These are phyloP conservation scores for Percopsis omiscomaycus DNA, from an alignment of 2,797 vertebrate species.

Conservation along the genomic window DNA sequence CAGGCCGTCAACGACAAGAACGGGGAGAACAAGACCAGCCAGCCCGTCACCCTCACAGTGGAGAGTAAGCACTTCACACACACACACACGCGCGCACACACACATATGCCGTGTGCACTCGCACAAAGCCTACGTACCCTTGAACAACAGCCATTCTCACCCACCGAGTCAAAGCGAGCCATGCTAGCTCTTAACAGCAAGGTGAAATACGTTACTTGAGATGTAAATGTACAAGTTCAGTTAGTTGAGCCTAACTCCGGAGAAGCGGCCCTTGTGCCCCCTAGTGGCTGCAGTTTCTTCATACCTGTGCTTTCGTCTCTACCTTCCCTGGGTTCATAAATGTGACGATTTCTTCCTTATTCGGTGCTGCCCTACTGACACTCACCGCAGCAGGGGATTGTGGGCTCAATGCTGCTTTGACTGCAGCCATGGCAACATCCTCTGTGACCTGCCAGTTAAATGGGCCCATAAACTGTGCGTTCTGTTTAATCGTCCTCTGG, in stretches of 20 bases:
- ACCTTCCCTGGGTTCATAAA: background rate
- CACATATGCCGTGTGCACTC: background rate
- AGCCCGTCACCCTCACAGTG: slow-evolving; percentile 87
- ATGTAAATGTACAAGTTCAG: slow-evolving; percentile 34
- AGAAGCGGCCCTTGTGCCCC: slow-evolving; percentile 54
- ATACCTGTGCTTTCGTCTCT: background rate
- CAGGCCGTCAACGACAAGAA: slow-evolving; percentile 98
- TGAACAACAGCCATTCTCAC: slow-evolving; percentile 12
- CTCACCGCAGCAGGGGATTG: slow-evolving; percentile 38
- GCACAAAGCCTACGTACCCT: background rate
- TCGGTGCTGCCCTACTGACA: slow-evolving; percentile 13
- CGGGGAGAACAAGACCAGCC: slow-evolving; percentile 97
- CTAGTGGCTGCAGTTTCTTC: slow-evolving; percentile 39
- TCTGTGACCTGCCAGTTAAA: slow-evolving; percentile 46
- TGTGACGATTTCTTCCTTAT: slow-evolving; percentile 23
- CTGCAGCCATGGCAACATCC: slow-evolving; percentile 20
- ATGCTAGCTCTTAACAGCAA: slow-evolving; percentile 18
- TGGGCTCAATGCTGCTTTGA: slow-evolving; percentile 26
- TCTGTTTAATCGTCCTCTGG: slow-evolving; percentile 60
- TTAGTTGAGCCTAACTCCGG: slow-evolving; percentile 28
- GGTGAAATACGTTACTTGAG: slow-evolving; percentile 29
- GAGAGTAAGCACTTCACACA: slow-evolving; percentile 83
- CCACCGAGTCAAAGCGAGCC: slow-evolving; percentile 4
- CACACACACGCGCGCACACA: slow-evolving; percentile 1
- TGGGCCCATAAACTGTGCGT: slow-evolving; percentile 54